Evolutionary conservation across 2,113 vertebrate genomes (phyloP).

Genomic region (Alouatta palliata): DNA sequence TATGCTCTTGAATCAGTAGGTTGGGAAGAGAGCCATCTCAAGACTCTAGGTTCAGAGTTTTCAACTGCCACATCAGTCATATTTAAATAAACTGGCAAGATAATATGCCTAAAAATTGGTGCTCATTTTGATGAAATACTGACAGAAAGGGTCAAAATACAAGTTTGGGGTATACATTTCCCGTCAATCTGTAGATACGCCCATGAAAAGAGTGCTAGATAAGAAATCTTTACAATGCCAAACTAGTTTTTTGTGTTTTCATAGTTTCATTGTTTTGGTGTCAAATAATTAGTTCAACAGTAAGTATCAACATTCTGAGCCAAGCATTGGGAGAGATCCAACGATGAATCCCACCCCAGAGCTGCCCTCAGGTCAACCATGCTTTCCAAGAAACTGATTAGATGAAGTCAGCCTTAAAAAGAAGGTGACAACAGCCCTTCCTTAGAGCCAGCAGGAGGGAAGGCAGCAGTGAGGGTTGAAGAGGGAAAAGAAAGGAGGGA

Average conservation of each 20-base stretch:
- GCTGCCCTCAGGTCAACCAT: background rate
- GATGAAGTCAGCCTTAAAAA: background rate
- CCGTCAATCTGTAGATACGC: constrained; percentile 63
- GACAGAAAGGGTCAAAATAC: background rate
- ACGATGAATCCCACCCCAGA: background rate
- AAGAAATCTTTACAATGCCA: constrained; percentile 53
- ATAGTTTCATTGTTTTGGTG: background rate
- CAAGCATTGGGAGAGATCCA: background rate
- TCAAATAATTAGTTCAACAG: background rate
- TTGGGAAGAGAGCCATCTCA: background rate
- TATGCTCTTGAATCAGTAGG: background rate
- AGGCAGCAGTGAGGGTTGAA: background rate
- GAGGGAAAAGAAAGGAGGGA: background rate
- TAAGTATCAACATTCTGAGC: background rate
- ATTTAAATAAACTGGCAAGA: background rate
- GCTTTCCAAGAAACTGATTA: background rate
- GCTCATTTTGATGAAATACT: constrained; percentile 41
- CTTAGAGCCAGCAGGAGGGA: background rate
- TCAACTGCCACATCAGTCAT: background rate
- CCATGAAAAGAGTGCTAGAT: constrained; percentile 59
- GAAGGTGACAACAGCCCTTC: background rate
- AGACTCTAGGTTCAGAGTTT: background rate
- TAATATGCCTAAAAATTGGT: background rate
- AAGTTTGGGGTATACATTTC: background rate
- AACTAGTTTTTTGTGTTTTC: background rate